These are phyloP conservation scores for Hedya salicella DNA, from an alignment of 2,888 invertebrate genomes.

Conservation along the genomic window DNA sequence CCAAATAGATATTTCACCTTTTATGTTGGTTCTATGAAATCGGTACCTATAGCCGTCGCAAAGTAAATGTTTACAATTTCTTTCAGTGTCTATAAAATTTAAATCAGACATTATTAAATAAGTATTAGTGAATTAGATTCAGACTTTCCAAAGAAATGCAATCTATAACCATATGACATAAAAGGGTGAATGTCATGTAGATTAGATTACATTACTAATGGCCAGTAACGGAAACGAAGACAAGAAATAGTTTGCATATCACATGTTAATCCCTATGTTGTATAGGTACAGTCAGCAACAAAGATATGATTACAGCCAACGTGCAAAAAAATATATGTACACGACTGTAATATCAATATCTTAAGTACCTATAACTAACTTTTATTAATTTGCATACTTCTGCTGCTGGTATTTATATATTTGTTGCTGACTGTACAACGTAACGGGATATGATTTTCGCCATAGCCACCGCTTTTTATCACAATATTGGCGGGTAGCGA, in stretches of 20 bases:
- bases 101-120: not conserved
- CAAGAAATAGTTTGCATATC: constrained; percentile 1
- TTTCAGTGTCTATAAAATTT: not conserved
- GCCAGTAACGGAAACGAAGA: constrained; percentile 2
- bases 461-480: too few relatives aligned
- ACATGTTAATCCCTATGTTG: too few relatives aligned
- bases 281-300: too few relatives aligned
- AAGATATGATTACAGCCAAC: too few relatives aligned
- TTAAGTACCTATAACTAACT: too few relatives aligned
- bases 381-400: too few relatives aligned
- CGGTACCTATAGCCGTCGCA: not conserved
- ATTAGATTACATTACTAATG: constrained; percentile 1
- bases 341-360: too few relatives aligned
- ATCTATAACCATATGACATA: not conserved
- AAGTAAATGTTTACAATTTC: constrained; percentile 1
- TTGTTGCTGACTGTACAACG: too few relatives aligned
- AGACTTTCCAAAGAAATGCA: constrained; percentile 1
- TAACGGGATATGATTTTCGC: too few relatives aligned
- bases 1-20: not conserved
- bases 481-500: too few relatives aligned
- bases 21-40: not conserved
- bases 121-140: constrained; percentile 2
- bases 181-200: not conserved
- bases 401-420: too few relatives aligned
- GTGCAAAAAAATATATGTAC: too few relatives aligned